Percentiles rank a stretch among this genome's conserved stretches.
These are phyloP conservation scores for Bubo bubo DNA, from an alignment of 2,113 vertebrate species.

Conservation along the genomic window DNA sequence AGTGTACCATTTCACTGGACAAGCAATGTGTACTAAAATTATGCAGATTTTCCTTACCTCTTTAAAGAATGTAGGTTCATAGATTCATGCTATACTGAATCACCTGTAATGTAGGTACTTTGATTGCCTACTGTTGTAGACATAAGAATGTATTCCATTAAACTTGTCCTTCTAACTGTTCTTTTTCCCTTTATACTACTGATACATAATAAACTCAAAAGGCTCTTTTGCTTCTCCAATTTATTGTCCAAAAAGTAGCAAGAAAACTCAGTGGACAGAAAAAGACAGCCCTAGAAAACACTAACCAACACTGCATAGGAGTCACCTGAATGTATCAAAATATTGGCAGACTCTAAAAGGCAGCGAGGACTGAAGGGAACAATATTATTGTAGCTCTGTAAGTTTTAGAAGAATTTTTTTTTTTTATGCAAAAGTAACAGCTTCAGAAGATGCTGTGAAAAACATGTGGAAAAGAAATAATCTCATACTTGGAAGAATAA, in stretches of 20 bases:
- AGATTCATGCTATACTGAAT: background rate
- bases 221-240: background rate
- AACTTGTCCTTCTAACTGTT: background rate
- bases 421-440: background rate
- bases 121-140: background rate
- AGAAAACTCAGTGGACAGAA: background rate
- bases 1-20: background rate
- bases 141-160: background rate
- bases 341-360: background rate
- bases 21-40: background rate
- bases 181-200: background rate
- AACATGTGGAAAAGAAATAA: background rate
- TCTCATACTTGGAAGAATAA: background rate
- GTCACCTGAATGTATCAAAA: background rate
- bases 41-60: background rate
- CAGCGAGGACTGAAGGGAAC: background rate
- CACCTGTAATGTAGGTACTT: background rate
- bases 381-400: background rate
- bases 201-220: background rate
- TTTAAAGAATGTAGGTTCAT: background rate
- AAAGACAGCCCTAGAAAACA: background rate
- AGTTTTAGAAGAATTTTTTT: background rate
- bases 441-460: background rate
- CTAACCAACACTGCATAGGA: background rate
- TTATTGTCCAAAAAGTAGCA: background rate